phyloP scores from a whole-genome alignment of 2,113 vertebrate species.

The Peromyscus californicus region DNA sequence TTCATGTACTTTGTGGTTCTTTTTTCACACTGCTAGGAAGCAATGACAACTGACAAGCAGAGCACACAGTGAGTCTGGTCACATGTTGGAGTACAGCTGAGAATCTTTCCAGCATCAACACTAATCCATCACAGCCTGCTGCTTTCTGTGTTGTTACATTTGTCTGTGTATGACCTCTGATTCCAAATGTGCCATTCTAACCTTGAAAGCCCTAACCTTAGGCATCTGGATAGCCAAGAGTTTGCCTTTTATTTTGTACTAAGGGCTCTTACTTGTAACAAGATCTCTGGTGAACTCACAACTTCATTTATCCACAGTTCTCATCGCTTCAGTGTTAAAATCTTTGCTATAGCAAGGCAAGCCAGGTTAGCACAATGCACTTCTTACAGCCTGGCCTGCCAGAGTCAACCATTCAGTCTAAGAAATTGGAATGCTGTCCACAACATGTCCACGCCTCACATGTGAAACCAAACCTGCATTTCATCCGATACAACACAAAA shows the following conservation, averaged over 20 bases:
- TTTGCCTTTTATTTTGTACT: conserved; percentile 4
- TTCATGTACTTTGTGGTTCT: background rate
- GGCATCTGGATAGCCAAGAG: background rate
- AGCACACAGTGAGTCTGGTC: background rate
- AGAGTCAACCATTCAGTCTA: background rate
- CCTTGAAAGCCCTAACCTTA: background rate
- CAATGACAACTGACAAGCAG: background rate
- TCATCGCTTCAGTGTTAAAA: background rate
- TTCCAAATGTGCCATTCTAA: background rate
- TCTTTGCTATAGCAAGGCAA: background rate
- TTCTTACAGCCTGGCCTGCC: background rate
- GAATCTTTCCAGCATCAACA: conserved; percentile 41
- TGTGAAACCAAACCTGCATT: conserved; percentile 14
- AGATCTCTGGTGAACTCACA: background rate
- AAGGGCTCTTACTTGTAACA: background rate
- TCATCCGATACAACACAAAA: background rate
- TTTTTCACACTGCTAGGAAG: conserved; percentile 27
- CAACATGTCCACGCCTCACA: background rate
- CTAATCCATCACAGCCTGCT: background rate
- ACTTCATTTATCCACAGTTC: background rate
- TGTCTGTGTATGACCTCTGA: conserved; percentile 28
- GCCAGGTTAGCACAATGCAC: background rate
- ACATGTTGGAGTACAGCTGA: background rate
- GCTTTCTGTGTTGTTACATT: background rate
- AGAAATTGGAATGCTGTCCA: background rate